These are phyloP conservation scores for Rhopilema esculentum DNA, from an alignment of 30 jellyfish, hydroid and myxozoan genomes.

Conservation along the genomic window DNA sequence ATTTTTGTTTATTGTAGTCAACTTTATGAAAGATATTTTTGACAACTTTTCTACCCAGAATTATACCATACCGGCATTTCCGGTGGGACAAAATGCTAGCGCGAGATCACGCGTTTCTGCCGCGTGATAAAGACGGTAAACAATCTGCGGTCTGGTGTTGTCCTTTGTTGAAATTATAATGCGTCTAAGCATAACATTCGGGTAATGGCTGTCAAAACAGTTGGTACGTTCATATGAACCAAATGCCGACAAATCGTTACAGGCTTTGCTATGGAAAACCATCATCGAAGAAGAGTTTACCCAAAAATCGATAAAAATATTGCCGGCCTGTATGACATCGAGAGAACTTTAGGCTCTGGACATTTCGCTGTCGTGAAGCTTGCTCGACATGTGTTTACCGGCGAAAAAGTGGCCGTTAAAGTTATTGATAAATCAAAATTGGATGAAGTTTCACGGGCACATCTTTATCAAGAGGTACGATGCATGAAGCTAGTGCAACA, in stretches of 20 bases:
- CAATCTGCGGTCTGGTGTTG: neutral
- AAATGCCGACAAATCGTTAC: slow-evolving; percentile 31
- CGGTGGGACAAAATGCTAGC: neutral
- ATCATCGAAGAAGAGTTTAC: slow-evolving; percentile 24
- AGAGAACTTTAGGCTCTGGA: slow-evolving; percentile 94
- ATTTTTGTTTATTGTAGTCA: no score
- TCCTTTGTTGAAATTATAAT: neutral
- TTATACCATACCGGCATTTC: neutral
- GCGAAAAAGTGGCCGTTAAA: slow-evolving; percentile 97
- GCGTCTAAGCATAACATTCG: slow-evolving; percentile 1
- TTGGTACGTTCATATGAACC: slow-evolving; percentile 17
- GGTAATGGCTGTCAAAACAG: slow-evolving; percentile 12
- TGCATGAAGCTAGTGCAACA: slow-evolving; percentile 97
- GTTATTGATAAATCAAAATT: slow-evolving; percentile 94
- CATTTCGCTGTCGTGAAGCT: slow-evolving; percentile 97
- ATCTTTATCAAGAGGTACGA: slow-evolving; percentile 91
- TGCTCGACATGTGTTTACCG: slow-evolving; percentile 98
- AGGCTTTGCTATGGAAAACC: slow-evolving; percentile 26
- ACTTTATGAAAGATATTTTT: no score
- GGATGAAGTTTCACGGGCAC: slow-evolving; percentile 93
- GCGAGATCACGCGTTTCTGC: neutral
- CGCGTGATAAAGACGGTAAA: neutral
- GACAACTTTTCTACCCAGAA: no score
- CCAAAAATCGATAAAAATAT: slow-evolving; percentile 76
- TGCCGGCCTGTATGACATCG: slow-evolving; percentile 97